Base-by-base conservation (phyloP, 2,797 vertebrate species). In the Scarus forsteni region DNA sequence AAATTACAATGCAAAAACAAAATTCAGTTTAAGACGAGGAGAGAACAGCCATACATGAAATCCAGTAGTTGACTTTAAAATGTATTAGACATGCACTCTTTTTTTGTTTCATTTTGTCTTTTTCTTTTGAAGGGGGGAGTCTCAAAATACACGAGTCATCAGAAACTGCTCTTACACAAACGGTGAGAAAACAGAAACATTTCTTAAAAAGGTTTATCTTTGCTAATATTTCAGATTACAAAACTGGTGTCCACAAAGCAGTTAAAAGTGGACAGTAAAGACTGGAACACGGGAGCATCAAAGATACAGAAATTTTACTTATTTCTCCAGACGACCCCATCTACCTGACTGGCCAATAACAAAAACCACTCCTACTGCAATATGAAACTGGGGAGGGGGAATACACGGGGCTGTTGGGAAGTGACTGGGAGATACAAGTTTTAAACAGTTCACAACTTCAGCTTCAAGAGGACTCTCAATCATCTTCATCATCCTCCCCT, bases 371-470 rank as follows among this genome's bases (percentile, higher is more conserved):
- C 75, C 87, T 88, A 88, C 88, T 89, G 89, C 81, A 85, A 88
- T 86, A 87, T 89, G 79, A 90, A 88, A 88, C 78, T 40, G 53
- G 73, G 65, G 79, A 72, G 27, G 80, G 70, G 70, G 72, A 40
- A 71, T 73, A 84, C 78, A 83, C 68, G 60, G 81, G 89, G 69
- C 51, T 81, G 80, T 70, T 72, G 81, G 88, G 81, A 81, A 74
- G 90, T 88, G 92, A 92, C 82, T 71, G 81, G 92, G 90, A 91
- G 93, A 93, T 90, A 94, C 81, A 93, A 92, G 94, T 94, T 95
- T 96, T 95, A 97, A 98, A 97, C 94, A 96, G 94, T 96, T 96
- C 95, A 97, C 95, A 94, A 95, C 85, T 94, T 92, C 27, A 92
- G 93, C 93, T 92, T 93, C 53, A 49, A 14, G 48, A 57, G 53